These are phyloP conservation scores for Limanda limanda DNA, from an alignment of 2,113 vertebrate genomes.

Conservation along the genomic window DNA sequence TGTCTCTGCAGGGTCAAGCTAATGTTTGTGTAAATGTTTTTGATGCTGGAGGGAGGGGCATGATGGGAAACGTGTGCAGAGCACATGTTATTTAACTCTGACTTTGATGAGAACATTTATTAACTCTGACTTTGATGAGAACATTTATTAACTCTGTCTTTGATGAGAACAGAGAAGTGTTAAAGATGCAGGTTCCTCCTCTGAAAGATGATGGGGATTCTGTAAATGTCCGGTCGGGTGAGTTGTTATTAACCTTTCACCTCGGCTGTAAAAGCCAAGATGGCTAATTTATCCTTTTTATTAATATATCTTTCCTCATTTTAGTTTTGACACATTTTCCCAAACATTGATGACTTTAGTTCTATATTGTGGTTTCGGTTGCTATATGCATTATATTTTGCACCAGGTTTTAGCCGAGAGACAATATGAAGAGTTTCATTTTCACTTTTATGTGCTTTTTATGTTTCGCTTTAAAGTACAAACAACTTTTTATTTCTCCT, in stretches of 20 bases:
- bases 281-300: not conserved
- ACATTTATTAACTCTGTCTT: no score
- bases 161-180: not conserved
- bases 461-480: not conserved
- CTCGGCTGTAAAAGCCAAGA: not conserved
- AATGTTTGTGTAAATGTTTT: slow-evolving; percentile 14
- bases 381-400: not conserved
- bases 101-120: no score
- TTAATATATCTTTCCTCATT: not conserved
- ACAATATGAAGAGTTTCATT: not conserved
- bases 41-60: not conserved
- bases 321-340: no score
- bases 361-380: not conserved
- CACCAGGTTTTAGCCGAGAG: not conserved
- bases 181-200: not conserved
- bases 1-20: not conserved
- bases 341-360: not conserved
- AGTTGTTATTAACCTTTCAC: not conserved
- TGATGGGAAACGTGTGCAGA: no score
- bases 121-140: no score
- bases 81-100: no score
- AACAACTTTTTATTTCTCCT: not conserved
- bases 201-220: slow-evolving; percentile 12
- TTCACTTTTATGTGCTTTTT: not conserved
- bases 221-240: not conserved